These are phyloP conservation scores for Odocoileus virginianus DNA, from an alignment of 2,113 vertebrate species.

Conservation along the genomic window DNA sequence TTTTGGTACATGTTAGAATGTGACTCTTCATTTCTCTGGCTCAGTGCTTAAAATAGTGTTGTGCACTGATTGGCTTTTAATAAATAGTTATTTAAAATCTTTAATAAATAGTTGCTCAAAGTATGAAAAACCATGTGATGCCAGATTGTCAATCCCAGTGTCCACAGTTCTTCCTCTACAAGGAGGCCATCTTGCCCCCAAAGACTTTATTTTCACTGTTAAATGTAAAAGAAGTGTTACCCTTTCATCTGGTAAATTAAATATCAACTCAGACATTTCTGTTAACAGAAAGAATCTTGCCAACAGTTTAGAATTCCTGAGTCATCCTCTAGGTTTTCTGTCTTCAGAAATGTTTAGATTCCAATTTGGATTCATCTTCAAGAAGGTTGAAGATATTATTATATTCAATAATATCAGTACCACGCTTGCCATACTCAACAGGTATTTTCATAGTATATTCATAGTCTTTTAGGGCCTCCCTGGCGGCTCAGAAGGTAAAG, in stretches of 20 bases:
- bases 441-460: slow-evolving; percentile 35
- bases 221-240: not conserved
- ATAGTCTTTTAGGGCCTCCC: not conserved
- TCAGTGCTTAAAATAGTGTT: not conserved
- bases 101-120: not conserved
- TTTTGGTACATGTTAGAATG: not conserved
- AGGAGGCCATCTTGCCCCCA: not conserved
- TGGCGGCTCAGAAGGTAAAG: not conserved
- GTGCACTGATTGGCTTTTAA: not conserved
- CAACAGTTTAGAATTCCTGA: slow-evolving; percentile 31
- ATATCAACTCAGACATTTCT: not conserved
- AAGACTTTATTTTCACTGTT: slow-evolving; percentile 38
- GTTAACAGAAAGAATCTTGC: slow-evolving; percentile 13
- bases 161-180: not conserved
- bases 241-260: slow-evolving; percentile 30
- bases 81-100: not conserved
- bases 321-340: not conserved
- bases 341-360: slow-evolving; percentile 24
- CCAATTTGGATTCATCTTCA: slow-evolving; percentile 20
- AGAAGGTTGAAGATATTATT: too few species aligned
- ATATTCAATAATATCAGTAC: not conserved
- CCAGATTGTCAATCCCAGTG: not conserved
- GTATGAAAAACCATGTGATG: not conserved
- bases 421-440: slow-evolving; percentile 22
- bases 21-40: not conserved